Evolutionary conservation across 2,888 invertebrate species (phyloP).

Genomic region (Drosophila pegasa): DNA sequence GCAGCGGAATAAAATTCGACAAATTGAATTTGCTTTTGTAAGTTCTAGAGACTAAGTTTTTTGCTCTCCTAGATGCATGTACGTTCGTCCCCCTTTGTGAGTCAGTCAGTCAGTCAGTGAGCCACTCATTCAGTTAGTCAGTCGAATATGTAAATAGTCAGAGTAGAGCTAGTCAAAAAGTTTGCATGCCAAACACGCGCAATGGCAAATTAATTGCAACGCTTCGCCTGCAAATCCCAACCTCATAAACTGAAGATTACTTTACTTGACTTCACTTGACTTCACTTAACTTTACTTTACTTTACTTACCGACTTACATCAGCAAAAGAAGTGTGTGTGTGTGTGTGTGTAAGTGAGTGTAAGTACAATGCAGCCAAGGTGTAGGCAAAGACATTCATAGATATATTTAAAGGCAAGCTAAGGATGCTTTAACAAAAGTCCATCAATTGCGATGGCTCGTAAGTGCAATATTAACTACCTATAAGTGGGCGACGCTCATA

Average conservation of each 20-base stretch:
- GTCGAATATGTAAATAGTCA: conserved; percentile 18
- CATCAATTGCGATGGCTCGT: conserved; percentile 47
- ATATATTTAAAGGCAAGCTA: neutral
- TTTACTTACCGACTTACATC: conserved; percentile 12
- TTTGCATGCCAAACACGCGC: conserved; percentile 73
- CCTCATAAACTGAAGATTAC: conserved; percentile 78
- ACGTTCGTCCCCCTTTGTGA: conserved; percentile 8
- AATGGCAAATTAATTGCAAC: conserved; percentile 75
- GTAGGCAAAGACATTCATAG: neutral
- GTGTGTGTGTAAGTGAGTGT: conserved; percentile 5
- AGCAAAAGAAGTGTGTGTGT: conserved; percentile 5
- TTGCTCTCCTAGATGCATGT: neutral
- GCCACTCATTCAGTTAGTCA: conserved; percentile 8
- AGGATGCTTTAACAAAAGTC: conserved; percentile 45
- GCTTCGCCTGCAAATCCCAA: conserved; percentile 74
- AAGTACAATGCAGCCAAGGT: conserved; percentile 45
- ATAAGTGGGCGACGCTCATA: conserved; percentile 64
- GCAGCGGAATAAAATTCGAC: conserved; percentile 5
- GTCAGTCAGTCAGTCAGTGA: conserved; percentile 17
- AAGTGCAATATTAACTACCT: conserved; percentile 59
- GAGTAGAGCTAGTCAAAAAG: conserved; percentile 22
- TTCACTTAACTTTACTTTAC: conserved; percentile 11
- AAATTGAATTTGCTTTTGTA: conserved; percentile 31
- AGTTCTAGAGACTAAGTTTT: conserved; percentile 16
- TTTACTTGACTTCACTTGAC: conserved; percentile 25